A percentile compares a stretch with the other conserved stretches of the same genome.
Evolutionary conservation across 2,113 vertebrate genomes (phyloP).

Genomic region (Falco punctatus): DNA sequence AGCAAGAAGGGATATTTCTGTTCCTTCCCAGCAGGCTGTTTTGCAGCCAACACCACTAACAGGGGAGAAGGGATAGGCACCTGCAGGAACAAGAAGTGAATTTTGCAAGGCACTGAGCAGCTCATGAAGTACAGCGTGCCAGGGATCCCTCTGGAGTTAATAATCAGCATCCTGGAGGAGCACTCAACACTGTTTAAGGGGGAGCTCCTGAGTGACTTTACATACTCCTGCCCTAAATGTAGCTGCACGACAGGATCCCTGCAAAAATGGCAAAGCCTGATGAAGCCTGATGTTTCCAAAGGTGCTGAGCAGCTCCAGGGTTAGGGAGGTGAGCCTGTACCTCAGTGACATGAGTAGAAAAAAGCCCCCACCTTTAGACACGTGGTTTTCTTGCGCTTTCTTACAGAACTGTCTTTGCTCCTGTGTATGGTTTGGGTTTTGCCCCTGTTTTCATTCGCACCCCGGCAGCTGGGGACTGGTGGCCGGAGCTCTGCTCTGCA

Average conservation of each 20-base stretch:
- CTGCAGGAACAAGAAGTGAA: neutral
- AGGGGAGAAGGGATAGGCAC: neutral
- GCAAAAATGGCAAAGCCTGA: neutral
- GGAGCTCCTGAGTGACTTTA: neutral
- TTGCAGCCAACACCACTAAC: neutral
- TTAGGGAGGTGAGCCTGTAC: neutral
- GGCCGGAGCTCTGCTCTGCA: neutral
- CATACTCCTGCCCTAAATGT: neutral
- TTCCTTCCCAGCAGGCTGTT: neutral
- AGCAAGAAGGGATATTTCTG: neutral
- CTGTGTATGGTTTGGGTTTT: accelerated
- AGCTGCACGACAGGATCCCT: neutral
- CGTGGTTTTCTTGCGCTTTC: neutral
- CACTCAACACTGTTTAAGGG: neutral
- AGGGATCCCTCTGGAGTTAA: neutral
- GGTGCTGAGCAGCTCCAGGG: neutral
- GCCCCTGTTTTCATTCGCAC: neutral
- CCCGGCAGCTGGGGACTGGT: neutral
- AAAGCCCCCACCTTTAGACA: accelerated
- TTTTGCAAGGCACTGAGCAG: neutral
- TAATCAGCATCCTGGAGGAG: neutral
- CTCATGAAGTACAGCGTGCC: accelerated
- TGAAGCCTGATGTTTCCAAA: neutral
- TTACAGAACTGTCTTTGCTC: neutral
- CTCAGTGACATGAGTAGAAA: neutral